These are phyloP conservation scores for Sinosuthora webbiana DNA, from an alignment of 2,113 vertebrate species.

Conservation along the genomic window DNA sequence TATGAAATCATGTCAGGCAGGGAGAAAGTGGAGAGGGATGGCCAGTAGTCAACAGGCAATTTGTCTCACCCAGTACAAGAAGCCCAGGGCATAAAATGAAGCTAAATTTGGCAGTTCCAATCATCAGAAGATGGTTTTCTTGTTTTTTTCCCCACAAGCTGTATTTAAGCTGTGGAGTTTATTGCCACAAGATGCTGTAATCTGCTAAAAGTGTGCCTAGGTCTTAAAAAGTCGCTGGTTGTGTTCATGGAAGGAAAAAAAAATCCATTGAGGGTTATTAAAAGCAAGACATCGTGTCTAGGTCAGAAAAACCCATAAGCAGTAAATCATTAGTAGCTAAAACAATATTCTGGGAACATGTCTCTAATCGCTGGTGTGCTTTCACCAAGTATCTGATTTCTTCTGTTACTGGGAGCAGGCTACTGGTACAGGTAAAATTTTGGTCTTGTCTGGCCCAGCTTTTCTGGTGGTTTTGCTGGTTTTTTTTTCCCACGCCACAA, in stretches of 20 bases:
- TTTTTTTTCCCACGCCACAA: accelerated
- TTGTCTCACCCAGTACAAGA: neutral
- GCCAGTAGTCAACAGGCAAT: neutral
- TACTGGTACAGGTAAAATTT: neutral
- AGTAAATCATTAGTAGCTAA: neutral
- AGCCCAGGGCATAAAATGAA: neutral
- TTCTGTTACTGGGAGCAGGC: neutral
- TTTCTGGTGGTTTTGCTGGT: neutral
- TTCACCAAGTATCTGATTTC: neutral
- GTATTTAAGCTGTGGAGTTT: neutral
- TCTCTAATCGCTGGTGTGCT: neutral
- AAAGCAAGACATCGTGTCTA: neutral
- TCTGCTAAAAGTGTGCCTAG: neutral
- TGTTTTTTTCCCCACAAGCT: neutral
- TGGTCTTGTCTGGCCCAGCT: neutral
- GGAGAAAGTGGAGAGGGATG: neutral
- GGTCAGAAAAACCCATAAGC: neutral
- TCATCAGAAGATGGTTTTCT: neutral
- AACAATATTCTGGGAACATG: neutral
- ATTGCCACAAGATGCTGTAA: neutral
- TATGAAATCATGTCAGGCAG: neutral
- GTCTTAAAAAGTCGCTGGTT: neutral
- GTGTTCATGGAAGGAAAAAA: neutral
- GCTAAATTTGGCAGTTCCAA: neutral
- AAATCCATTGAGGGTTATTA: neutral